Evolutionary conservation across 2,888 invertebrate species (phyloP).

Genomic region (Phoronis australis): DNA sequence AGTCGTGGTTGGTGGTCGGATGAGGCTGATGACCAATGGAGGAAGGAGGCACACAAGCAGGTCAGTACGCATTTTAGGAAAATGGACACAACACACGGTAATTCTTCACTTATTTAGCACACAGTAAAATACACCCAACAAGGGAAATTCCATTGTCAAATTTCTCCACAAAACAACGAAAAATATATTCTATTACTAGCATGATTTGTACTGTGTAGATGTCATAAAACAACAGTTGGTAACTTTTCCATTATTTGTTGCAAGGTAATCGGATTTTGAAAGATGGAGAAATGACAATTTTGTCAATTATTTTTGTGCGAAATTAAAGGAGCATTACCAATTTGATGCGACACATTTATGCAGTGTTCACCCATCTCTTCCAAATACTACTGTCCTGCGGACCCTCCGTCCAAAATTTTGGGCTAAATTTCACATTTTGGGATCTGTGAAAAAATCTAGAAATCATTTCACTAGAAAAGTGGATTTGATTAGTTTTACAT

Average conservation of each 20-base stretch:
- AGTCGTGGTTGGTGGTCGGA: conserved; percentile 75
- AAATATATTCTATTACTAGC: neutral
- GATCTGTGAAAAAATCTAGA: neutral
- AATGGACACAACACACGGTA: neutral
- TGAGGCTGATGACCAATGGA: conserved; percentile 66
- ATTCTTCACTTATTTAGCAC: neutral
- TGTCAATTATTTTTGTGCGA: too few relatives aligned
- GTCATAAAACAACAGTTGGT: too few relatives aligned
- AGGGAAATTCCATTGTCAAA: neutral
- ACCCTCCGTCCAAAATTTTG: too few relatives aligned
- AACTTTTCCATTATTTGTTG: too few relatives aligned
- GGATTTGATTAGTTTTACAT: neutral
- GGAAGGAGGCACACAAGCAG: conserved; percentile 66
- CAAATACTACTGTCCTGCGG: too few relatives aligned
- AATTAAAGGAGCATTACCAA: too few relatives aligned
- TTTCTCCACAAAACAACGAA: neutral
- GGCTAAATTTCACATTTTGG: neutral
- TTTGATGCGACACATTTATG: too few relatives aligned
- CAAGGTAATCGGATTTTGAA: too few relatives aligned
- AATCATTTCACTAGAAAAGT: too few relatives aligned
- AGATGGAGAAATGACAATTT: too few relatives aligned
- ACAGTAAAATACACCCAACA: too few relatives aligned
- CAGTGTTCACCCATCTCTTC: too few relatives aligned
- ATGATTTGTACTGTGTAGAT: neutral
- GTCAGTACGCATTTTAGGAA: conserved; percentile 30